Evolutionary conservation across 2,888 invertebrate genomes (phyloP), one percentile per base, ranked within the genome.

Genomic region (Leistus spinibarbis): DNA sequence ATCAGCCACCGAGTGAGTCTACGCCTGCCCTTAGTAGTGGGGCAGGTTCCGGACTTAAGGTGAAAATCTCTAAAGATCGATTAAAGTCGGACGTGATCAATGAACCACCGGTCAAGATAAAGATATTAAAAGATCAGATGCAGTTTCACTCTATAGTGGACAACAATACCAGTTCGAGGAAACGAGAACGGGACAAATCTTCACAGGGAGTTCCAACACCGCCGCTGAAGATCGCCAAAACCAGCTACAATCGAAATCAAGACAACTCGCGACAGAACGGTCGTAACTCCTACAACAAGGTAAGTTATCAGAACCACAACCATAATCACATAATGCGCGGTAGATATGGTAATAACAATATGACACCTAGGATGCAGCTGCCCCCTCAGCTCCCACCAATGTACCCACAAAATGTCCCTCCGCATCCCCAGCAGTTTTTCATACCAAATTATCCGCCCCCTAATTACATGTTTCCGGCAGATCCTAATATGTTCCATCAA

Each of bases 41-140:
- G 0, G 86, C 85, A 69, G 86, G 88, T 0, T 81, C 85, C 0
- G 91, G 92, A 0, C 82, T 95, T 64, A 95, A 95, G 84, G 93
- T 95, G 66, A 95, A 94, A 84, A 95, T 95, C 69, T 91, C 93
- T 0, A 94, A 93, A 82, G 93, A 94, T 78, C 87, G 92, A 68
- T 84, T 94, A 57, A 90, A 91, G 79, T 88, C 87, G 66, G 90
- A 86, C 78, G 68, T 83, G 76, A 81, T 84, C 73, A 78, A 78
- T 76, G 77, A 78, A 70, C 78, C 79, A 69, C 77, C 78, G 54
- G 77, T 94, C 57, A 94, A 93, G 84, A 92, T 95, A 80, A 95
- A 94, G 86, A 94, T 95, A 78, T 90, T 93, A 23, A 93, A 93
- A 81, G 93, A 93, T 78, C 89, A 90, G 75, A 87, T 92, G 64